Conservation (phyloP, 2,888 invertebrate genomes). For the Synergus umbraculus region DNA sequence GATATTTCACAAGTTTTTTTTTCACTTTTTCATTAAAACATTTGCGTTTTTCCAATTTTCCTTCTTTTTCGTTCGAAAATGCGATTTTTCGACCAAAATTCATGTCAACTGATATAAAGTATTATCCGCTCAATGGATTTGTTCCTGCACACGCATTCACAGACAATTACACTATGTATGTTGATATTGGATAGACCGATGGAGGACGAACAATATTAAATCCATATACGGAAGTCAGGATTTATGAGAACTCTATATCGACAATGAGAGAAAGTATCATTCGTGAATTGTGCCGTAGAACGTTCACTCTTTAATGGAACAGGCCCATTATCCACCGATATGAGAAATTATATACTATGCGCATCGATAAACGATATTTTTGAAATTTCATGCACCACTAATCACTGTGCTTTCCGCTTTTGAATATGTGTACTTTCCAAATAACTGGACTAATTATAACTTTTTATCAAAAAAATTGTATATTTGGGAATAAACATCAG, state of each 20-base stretch:
- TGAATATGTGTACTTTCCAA: not conserved
- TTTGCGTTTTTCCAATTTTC: not conserved
- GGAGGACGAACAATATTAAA: conserved; percentile 31
- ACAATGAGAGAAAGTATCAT: conserved; percentile 33
- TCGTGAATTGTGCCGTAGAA: not conserved
- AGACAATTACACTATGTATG: not conserved
- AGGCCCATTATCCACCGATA: not conserved
- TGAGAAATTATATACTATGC: not conserved
- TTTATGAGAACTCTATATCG: conserved; percentile 35
- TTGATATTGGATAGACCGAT: conserved; percentile 3
- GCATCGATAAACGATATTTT: conserved; percentile 30
- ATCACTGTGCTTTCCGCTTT: not conserved
- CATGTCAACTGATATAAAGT: conserved; percentile 12
- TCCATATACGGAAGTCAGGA: conserved; percentile 20
- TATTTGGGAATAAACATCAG: too few relatives aligned
- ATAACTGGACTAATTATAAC: not conserved
- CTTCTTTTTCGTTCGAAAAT: conserved; percentile 11
- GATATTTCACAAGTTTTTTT: not conserved
- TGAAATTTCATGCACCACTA: not conserved
- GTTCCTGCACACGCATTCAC: not conserved
- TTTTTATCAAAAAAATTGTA: too few relatives aligned
- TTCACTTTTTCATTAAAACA: not conserved
- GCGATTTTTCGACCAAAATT: conserved; percentile 28
- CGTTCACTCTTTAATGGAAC: conserved; percentile 14
- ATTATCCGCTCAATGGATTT: conserved; percentile 16